Evolutionary conservation across 2,888 invertebrate species (phyloP), one percentile per base, ranked within the genome.

Genomic region (Euplexia lucipara): DNA sequence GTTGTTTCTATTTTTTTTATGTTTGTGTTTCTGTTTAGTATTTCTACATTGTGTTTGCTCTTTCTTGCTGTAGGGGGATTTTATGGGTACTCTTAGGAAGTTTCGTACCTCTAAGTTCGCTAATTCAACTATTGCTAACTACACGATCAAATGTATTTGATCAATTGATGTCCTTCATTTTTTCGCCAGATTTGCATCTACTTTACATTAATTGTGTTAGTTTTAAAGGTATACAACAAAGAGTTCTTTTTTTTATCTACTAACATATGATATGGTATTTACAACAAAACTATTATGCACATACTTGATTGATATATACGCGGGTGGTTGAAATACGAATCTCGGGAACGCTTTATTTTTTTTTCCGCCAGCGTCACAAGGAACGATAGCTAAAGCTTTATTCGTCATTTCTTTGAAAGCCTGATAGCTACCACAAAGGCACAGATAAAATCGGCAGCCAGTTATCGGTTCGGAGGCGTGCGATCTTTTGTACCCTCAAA

Each of bases 371-470:
- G 12, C 41, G 66, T 66, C 63, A 44, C 63, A 52, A 34, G 52
- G 54, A 57, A 73, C 68, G 66, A 60, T 66, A 60, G 61, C 64
- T 61, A 63, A 78, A 65, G 75, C 75, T 78, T 75, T 72, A 77
- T 77, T 73, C 81, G 72, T 78, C 76, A 81, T 85, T 82, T 82
- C 84, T 85, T 86, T 86, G 80, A 83, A 83, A 81, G 79, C 78
- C 76, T 78, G 69, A 80, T 78, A 79, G 70, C 63, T 77, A 78
- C 83, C 83, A 83, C 87, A 86, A 85, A 85, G 80, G 84, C 77
- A 74, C 69, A 81, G 86, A 89, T 89, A 86, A 86, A 87, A 89
- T 88, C 88, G 79, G 82, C 73, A 83, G 83, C 78, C 81, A 84
- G 86, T 85, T 87, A 88, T 87, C 85, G 82, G 83, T 70, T 73